Conservation (phyloP, 2,888 invertebrate species). For the Macrophya alboannulata region DNA sequence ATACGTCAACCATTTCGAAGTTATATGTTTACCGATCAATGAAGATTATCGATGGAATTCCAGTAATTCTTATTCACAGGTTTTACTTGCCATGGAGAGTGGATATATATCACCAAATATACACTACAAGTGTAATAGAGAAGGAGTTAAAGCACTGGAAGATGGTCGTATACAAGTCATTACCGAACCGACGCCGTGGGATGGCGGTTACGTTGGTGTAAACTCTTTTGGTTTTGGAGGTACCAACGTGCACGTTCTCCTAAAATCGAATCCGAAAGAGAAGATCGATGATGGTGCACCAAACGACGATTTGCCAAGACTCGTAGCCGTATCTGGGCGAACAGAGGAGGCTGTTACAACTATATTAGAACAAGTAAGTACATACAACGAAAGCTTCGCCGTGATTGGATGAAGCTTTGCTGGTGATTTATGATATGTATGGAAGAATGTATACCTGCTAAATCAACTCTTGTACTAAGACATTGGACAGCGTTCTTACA, state of each 20-base stretch:
- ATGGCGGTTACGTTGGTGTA: conserved; percentile 88
- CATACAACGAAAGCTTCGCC: conserved; percentile 37
- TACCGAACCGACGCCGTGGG: conserved; percentile 86
- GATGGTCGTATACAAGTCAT: conserved; percentile 88
- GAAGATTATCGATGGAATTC: neutral
- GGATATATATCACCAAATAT: conserved; percentile 93
- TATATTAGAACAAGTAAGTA: conserved; percentile 84
- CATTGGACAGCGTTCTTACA: no score
- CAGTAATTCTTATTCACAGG: conserved; percentile 72
- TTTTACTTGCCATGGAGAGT: conserved; percentile 90
- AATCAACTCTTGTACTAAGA: neutral
- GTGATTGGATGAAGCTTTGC: no score
- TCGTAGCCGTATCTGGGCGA: conserved; percentile 90
- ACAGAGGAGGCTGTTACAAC: conserved; percentile 88
- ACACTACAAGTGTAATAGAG: conserved; percentile 86
- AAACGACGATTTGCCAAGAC: conserved; percentile 86
- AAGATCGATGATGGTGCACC: conserved; percentile 86
- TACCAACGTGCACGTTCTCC: conserved; percentile 88
- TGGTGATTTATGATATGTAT: neutral
- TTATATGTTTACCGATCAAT: neutral
- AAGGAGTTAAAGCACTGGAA: conserved; percentile 83
- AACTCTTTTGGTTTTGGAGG: conserved; percentile 98
- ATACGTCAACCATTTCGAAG: neutral
- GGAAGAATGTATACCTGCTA: neutral
- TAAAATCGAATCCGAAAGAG: conserved; percentile 83